Conservation (phyloP, 2,888 invertebrate species). For the Cerceris ruficornis region DNA sequence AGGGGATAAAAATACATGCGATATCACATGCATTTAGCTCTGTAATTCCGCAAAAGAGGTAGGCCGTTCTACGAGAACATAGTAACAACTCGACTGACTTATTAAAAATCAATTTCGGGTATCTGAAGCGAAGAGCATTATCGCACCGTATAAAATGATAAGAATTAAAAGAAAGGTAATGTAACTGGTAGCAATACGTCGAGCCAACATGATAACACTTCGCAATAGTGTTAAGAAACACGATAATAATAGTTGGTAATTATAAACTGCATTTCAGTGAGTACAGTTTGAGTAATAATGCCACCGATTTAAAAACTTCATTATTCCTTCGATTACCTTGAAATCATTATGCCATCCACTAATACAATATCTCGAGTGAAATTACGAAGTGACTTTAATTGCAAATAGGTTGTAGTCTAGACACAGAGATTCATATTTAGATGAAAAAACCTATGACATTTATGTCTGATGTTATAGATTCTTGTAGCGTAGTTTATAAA, state of each 20-base stretch:
- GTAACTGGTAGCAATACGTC: constrained; percentile 70
- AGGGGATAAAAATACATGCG: constrained; percentile 27
- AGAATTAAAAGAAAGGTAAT: constrained; percentile 48
- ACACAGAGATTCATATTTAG: constrained; percentile 60
- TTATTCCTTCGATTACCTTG: constrained; percentile 48
- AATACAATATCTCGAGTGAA: constrained; percentile 56
- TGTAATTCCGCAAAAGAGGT: constrained; percentile 50
- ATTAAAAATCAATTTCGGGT: constrained; percentile 26
- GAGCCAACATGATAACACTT: constrained; percentile 65
- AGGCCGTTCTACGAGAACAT: constrained; percentile 33
- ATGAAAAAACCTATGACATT: constrained; percentile 54
- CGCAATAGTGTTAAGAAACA: constrained; percentile 61
- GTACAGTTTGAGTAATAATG: constrained; percentile 43
- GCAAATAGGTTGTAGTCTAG: constrained; percentile 61
- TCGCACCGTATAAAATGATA: constrained; percentile 35
- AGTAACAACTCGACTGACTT: constrained; percentile 56
- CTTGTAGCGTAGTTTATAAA: constrained; percentile 65
- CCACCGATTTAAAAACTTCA: constrained; percentile 31
- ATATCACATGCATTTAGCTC: constrained; percentile 54
- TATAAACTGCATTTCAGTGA: constrained; percentile 55
- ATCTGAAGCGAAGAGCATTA: constrained; percentile 19
- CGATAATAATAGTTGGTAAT: constrained; percentile 63
- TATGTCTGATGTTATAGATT: constrained; percentile 66
- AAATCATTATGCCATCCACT: constrained; percentile 69
- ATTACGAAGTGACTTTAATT: constrained; percentile 61